phyloP scores from a whole-genome alignment of 2,888 invertebrate species.

The Gymnosoma rotundatum region DNA sequence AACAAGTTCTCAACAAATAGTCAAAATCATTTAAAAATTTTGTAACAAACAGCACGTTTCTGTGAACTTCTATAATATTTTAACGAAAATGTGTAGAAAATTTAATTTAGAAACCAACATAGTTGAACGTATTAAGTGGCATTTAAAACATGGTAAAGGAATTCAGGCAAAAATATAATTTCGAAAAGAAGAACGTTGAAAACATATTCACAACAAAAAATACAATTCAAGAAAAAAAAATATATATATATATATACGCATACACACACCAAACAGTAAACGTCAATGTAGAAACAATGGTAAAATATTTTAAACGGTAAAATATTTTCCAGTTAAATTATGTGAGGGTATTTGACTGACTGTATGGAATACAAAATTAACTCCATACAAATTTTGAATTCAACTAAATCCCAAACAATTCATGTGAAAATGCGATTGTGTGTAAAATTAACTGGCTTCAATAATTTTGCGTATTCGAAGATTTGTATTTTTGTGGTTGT shows the following conservation, averaged over 20 bases:
- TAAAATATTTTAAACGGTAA: not conserved
- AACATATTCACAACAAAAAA: not conserved
- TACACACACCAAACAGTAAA: not conserved
- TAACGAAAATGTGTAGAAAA: constrained; percentile 1
- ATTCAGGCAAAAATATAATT: not conserved
- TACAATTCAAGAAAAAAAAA: no score
- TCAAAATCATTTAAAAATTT: constrained; percentile 22
- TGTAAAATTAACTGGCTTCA: constrained; percentile 13
- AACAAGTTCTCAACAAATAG: constrained; percentile 11
- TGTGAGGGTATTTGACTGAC: not conserved
- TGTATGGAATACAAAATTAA: not conserved
- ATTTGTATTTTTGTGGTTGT: constrained; percentile 1
- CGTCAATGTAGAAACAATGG: not conserved
- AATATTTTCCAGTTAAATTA: not conserved
- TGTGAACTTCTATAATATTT: constrained; percentile 40
- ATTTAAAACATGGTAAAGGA: not conserved
- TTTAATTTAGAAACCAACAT: constrained; percentile 25
- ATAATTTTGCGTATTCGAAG: not conserved
- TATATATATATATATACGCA: not conserved
- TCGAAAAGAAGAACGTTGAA: not conserved
- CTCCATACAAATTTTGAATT: not conserved
- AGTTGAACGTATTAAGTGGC: constrained; percentile 1
- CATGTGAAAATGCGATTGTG: constrained; percentile 35
- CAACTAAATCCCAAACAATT: constrained; percentile 30
- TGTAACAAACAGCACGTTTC: constrained; percentile 48